A percentile compares a stretch with the other conserved stretches of the same genome.
Evolutionary conservation across 2,888 invertebrate genomes (phyloP).

Genomic region (Volucella zonaria): DNA sequence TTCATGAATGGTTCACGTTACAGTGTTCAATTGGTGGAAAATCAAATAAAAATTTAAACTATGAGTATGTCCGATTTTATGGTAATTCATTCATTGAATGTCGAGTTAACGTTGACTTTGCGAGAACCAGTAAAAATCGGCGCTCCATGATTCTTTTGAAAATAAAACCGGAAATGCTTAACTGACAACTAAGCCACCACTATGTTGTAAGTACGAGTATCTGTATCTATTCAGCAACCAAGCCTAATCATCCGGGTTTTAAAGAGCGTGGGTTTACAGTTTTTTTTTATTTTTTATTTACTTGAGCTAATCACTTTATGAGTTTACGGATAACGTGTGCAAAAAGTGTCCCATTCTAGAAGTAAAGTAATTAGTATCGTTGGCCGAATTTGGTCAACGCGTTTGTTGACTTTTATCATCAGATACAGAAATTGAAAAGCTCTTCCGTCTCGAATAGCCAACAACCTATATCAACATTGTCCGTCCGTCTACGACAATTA

Average conservation of each 20-base stretch:
- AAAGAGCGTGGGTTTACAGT: constrained; percentile 50
- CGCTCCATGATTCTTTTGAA: not conserved
- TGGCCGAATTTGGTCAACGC: constrained; percentile 41
- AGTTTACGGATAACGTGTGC: constrained; percentile 4
- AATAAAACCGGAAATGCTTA: constrained; percentile 65
- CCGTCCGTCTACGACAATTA: constrained; percentile 39
- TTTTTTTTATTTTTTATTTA: constrained; percentile 34
- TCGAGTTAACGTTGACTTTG: not conserved
- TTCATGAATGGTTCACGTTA: too few species aligned
- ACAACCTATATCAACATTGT: not conserved
- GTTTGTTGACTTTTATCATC: constrained; percentile 27
- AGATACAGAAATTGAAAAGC: not conserved
- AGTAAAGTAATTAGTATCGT: constrained; percentile 43
- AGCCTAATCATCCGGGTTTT: constrained; percentile 46
- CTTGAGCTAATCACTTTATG: not conserved
- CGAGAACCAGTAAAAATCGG: not conserved
- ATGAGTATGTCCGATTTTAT: too few species aligned
- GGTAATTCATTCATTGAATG: not conserved
- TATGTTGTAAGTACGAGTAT: constrained; percentile 20
- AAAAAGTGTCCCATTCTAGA: constrained; percentile 54
- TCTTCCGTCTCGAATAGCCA: constrained; percentile 23
- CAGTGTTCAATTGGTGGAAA: too few species aligned
- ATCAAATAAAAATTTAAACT: too few species aligned
- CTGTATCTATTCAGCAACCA: constrained; percentile 5
- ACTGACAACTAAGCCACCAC: constrained; percentile 24